Evolutionary conservation across 1,140 invertebrate genomes (phyloP), one percentile per base, ranked within the genome.

Genomic region (Myzus persicae): DNA sequence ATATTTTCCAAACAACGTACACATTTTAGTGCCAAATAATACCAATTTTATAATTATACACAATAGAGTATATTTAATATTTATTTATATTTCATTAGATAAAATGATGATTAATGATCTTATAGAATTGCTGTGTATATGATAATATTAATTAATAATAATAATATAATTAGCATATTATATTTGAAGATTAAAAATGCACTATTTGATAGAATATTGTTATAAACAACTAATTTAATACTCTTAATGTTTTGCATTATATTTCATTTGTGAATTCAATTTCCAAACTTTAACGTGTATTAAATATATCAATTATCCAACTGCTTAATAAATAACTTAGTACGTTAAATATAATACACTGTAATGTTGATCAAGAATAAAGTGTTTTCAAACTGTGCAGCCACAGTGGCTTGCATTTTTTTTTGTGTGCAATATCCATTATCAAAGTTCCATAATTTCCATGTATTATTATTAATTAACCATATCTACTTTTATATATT

Each of bases 21-120:
- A 42, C 89, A 67, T 67, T 90, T 90, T 90, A 90, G 89, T 90
- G 89, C 89, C 89, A 90, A 90, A 90, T 54, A 54, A 54, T 51
- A 89, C 3, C 46, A 89, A 36, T 48, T 48, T 88, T 88, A 46
- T 87, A 46, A 84, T 85, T 85, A 85, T 87, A 87, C 42, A 46
- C 42, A 87, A 88, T 36, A n/a, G 14, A 76, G 31, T 88, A 88
- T 51, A n/a, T n/a, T n/a, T n/a, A 48, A 18, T 44, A n/a, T 88
- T 48, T 46, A 46, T 46, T 88, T 88, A 88, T 88, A 46, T 46
- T 88, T 87, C 26, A 40, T 54, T 89, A 24, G 26, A 54, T 89
- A 26, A 51, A 38, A 26, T 22, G 6, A 20, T 11, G 26, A 54
- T 54, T 89, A 36, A 40, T 89, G 11, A 38, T 89, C 11, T 38